phyloP scores from a whole-genome alignment of 2,113 vertebrate species.

The Scortum barcoo region DNA sequence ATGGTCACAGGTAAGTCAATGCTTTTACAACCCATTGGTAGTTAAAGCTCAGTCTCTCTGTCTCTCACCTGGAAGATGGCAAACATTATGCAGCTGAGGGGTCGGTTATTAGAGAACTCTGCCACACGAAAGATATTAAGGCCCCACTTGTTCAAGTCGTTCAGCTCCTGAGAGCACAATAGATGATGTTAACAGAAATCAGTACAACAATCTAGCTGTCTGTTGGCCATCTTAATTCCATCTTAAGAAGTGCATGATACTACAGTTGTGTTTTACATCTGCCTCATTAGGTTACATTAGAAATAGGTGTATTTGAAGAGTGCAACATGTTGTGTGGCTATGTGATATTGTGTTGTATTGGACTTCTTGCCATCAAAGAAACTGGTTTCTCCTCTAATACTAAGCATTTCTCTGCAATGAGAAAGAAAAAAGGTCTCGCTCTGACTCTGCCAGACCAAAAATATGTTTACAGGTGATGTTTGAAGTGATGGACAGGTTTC shows the following conservation, averaged over 20 bases:
- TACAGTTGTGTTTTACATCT: neutral
- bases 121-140: conserved; percentile 95
- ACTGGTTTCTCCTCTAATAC: neutral
- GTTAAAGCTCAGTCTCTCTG: neutral
- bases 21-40: neutral
- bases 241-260: neutral
- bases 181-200: neutral
- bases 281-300: neutral
- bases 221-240: neutral
- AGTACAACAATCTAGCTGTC: neutral
- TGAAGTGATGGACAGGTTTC: neutral
- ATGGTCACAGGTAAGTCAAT: neutral
- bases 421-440: neutral
- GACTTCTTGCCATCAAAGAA: neutral
- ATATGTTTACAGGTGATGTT: neutral
- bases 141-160: conserved; percentile 95
- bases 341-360: neutral
- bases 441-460: neutral
- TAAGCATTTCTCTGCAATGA: neutral
- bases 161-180: conserved; percentile 86
- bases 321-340: neutral
- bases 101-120: conserved; percentile 91
- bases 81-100: conserved; percentile 93
- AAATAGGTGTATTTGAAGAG: neutral
- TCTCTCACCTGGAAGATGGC: conserved; percentile 91